Conservation (phyloP, 2,888 invertebrate genomes). For the Cancer borealis region DNA sequence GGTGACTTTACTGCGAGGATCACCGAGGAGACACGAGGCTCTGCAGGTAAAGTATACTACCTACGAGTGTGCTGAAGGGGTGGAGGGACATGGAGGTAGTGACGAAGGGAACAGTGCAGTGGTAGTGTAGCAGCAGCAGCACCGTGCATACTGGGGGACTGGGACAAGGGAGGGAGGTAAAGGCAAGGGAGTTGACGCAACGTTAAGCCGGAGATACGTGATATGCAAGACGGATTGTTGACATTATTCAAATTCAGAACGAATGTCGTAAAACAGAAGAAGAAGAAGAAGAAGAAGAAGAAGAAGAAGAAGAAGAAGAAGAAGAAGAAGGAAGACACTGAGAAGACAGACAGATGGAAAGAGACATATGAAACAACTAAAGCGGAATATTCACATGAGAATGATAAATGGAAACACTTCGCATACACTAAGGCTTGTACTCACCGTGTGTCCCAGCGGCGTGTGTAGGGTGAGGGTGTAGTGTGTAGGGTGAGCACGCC, state of each 20-base stretch:
- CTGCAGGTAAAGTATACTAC: not conserved
- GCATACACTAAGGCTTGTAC: not conserved
- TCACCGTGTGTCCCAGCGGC: not conserved
- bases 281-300: not conserved
- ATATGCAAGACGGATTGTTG: not conserved
- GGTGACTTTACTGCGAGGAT: conserved; percentile 8
- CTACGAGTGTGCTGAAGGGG: not conserved
- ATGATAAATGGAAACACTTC: too few species aligned
- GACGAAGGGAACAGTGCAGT: not conserved
- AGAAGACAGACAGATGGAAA: too few species aligned
- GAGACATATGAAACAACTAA: too few species aligned
- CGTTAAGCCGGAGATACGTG: not conserved
- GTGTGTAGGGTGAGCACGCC: too few species aligned
- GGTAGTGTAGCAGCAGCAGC: not conserved
- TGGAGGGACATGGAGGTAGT: not conserved
- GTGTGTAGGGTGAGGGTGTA: too few species aligned
- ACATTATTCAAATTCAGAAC: not conserved
- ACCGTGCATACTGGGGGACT: not conserved
- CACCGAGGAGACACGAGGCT: not conserved
- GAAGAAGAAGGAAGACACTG: not conserved
- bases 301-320: not conserved
- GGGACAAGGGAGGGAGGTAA: not conserved
- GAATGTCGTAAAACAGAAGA: not conserved
- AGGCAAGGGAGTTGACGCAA: not conserved
- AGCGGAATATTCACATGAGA: too few species aligned